phyloP scores from a whole-genome alignment of 2,888 invertebrate species.

The Agonopterix arenella region DNA sequence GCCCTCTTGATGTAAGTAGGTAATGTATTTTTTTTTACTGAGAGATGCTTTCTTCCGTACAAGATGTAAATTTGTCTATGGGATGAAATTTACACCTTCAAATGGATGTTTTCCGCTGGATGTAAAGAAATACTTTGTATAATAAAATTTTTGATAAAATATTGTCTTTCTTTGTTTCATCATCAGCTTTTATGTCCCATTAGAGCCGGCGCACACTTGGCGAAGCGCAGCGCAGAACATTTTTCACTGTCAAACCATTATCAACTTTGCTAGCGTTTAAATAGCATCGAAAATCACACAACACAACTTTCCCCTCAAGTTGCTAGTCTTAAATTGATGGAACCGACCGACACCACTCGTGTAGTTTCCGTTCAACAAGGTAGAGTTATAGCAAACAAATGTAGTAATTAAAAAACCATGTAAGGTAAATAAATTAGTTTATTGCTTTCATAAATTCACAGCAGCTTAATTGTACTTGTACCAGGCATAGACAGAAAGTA shows the following conservation, averaged over 20 bases:
- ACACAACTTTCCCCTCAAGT: too few relatives aligned
- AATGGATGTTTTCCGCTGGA: constrained; percentile 9
- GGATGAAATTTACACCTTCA: constrained; percentile 1
- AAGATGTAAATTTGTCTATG: background rate
- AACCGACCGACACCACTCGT: too few relatives aligned
- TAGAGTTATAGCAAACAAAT: too few relatives aligned
- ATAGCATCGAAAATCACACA: too few relatives aligned
- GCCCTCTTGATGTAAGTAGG: constrained; percentile 4
- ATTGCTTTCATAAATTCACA: constrained; percentile 14
- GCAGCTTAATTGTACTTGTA: constrained; percentile 7
- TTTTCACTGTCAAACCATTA: too few relatives aligned
- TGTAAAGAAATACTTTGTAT: constrained; percentile 37
- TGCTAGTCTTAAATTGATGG: too few relatives aligned
- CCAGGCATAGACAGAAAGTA: background rate
- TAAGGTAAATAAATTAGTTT: constrained; percentile 7
- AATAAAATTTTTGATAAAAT: constrained; percentile 29
- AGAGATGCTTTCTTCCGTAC: constrained; percentile 10
- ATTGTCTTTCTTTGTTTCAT: too few relatives aligned
- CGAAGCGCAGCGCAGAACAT: too few relatives aligned
- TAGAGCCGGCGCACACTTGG: too few relatives aligned
- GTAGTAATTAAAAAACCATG: background rate
- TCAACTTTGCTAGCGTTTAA: too few relatives aligned
- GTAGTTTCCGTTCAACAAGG: too few relatives aligned
- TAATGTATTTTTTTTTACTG: constrained; percentile 17
- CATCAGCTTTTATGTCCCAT: too few relatives aligned